Evolutionary conservation across 2,113 vertebrate species (phyloP), one percentile per base, ranked within the genome.

Genomic region (Mungos mungo): DNA sequence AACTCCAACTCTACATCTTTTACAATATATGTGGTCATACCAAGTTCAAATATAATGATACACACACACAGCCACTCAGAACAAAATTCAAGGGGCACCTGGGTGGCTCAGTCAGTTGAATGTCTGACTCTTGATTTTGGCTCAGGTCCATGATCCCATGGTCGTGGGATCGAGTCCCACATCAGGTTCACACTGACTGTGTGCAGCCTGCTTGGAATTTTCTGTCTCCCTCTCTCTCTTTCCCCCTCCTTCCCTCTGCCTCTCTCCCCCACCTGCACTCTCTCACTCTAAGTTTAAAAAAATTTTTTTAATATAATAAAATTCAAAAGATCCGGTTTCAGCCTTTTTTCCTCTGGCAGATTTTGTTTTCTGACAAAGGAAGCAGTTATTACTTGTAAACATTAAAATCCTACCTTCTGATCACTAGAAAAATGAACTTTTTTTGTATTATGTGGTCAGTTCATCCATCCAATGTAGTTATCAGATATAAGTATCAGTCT

Each of bases 361-460:
- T 63, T 96, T 80, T 74, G 54, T 76, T 89, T 84, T 60, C n/a
- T 80, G 90, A 95, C 16, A 4, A 90, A 86, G 72, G 57, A 94
- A 97, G 66, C 54, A 90, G 66, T 41, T 82, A 85, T 90, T 88
- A 87, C 54, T 68, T 90, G 14, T 41, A 76, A 47, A 66, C 6
- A 85, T 93, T 81, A 85, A 91, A 88, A 91, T 91, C 19, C 57
- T 91, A 88, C 71, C 93, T 94, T 87, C 45, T 87, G 33, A 47
- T 74, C 50, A 71, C 31, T 88, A 63, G 41, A 57, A 89, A 89
- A 83, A 76, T 80, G n/a, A 52, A 91, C 9, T 87, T 3, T 8
- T 86, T 94, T 90, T 90, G 54, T 38, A 86, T 71, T 31, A 47
- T 77, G 71, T 45, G 18, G 50, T 84, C 25, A 79, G 35, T 14